phyloP scores from a whole-genome alignment of 92 coral and sea anemone species.

The Micromussa lordhowensis region DNA sequence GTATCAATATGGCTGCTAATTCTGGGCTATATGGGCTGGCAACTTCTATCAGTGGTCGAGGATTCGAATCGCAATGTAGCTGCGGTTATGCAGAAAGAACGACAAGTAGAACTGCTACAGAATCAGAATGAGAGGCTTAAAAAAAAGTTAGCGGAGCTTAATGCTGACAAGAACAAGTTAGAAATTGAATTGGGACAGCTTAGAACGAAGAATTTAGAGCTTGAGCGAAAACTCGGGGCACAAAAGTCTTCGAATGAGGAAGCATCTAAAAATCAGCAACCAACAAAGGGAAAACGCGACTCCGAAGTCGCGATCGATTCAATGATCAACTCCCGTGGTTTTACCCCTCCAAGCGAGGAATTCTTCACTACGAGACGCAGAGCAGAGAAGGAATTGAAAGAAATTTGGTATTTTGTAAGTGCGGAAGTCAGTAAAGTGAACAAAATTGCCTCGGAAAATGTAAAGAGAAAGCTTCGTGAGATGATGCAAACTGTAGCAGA shows the following conservation, averaged over 20 bases:
- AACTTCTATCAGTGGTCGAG: conserved; percentile 75
- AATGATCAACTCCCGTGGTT: not conserved
- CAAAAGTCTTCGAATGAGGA: not conserved
- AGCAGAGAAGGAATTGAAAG: conserved; percentile 81
- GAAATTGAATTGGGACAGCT: conserved; percentile 54
- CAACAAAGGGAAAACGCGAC: not conserved
- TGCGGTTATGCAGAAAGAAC: conserved; percentile 65
- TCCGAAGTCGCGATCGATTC: not conserved
- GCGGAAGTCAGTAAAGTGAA: conserved; percentile 84
- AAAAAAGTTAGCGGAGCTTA: conserved; percentile 70
- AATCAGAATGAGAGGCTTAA: conserved; percentile 68
- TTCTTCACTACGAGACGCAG: conserved; percentile 72
- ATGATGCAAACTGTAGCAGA: conserved; percentile 77
- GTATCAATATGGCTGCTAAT: conserved; percentile 81
- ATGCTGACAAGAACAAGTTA: conserved; percentile 58
- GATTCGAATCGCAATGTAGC: conserved; percentile 74
- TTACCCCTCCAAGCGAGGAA: conserved; percentile 59
- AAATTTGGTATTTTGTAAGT: conserved; percentile 91
- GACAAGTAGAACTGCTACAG: conserved; percentile 68
- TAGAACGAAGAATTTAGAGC: conserved; percentile 49
- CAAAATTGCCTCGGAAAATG: conserved; percentile 32
- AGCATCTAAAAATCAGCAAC: not conserved
- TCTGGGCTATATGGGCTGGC: conserved; percentile 85
- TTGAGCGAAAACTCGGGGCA: conserved; percentile 3
- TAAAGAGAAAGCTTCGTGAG: conserved; percentile 54